Conservation (phyloP, 2,797 vertebrate species). For the Gallirallus australis region DNA sequence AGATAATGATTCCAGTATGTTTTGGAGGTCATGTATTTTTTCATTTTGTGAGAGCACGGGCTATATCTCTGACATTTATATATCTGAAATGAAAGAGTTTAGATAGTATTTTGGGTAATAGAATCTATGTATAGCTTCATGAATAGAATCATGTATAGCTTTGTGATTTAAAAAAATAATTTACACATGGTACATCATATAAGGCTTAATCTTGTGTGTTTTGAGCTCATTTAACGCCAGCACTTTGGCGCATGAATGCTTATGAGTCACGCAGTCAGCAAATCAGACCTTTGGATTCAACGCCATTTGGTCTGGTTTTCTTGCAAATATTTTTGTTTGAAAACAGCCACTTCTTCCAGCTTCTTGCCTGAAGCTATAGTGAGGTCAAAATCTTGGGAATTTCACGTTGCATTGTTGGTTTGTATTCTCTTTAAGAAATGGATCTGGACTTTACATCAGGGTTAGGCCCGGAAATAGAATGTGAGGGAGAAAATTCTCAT, state of each 20-base stretch:
- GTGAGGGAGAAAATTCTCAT: neutral
- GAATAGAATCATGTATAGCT: too few species aligned
- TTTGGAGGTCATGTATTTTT: neutral
- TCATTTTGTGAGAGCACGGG: neutral
- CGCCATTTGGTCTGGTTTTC: neutral
- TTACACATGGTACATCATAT: neutral
- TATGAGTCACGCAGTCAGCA: neutral
- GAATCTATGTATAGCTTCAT: neutral
- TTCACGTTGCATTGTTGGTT: neutral
- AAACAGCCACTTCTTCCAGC: neutral
- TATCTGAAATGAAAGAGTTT: neutral
- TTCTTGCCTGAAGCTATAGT: neutral
- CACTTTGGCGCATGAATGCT: neutral
- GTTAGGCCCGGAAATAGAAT: neutral
- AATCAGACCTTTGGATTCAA: neutral
- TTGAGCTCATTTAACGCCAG: neutral
- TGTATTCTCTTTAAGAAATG: neutral
- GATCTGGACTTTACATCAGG: neutral
- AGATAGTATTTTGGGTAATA: neutral
- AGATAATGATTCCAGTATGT: neutral
- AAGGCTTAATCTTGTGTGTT: neutral
- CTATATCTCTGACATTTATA: neutral
- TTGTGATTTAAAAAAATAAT: neutral
- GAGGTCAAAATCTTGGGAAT: neutral
- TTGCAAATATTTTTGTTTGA: neutral